Evolutionary conservation across 2,113 vertebrate genomes (phyloP).

Genomic region (Microcebus jonahi): DNA sequence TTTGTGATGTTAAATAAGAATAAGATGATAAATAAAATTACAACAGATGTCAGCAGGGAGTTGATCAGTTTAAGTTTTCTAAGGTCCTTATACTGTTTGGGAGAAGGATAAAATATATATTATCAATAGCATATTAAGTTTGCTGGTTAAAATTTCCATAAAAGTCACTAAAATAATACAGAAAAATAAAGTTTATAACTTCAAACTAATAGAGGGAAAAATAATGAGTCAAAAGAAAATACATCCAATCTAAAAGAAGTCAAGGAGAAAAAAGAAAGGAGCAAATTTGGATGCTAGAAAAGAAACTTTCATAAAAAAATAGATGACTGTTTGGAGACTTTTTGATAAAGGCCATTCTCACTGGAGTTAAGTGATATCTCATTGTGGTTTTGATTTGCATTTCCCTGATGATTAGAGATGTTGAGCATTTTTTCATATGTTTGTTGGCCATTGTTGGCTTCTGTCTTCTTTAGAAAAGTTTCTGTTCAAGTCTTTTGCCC

Average conservation of each 20-base stretch:
- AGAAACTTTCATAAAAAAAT: not conserved
- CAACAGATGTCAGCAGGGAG: not conserved
- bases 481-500: too few relatives aligned
- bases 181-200: not conserved
- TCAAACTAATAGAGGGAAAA: not conserved
- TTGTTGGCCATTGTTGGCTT: too few relatives aligned
- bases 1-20: not conserved
- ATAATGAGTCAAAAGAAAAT: not conserved
- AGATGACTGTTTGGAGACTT: not conserved
- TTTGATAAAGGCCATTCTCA: too few relatives aligned
- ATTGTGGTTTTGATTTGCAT: too few relatives aligned
- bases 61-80: not conserved
- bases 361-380: too few relatives aligned
- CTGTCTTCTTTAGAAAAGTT: too few relatives aligned
- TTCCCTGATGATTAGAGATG: too few relatives aligned
- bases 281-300: not conserved
- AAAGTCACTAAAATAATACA: not conserved
- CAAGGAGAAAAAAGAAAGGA: not conserved
- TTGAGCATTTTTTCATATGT: too few relatives aligned
- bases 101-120: not conserved
- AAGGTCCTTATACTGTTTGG: not conserved
- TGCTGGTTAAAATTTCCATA: not conserved
- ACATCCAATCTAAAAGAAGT: not conserved
- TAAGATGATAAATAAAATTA: not conserved
- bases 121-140: not conserved